Evolutionary conservation across 2,113 vertebrate species (phyloP).

Genomic region (Pollachius pollachius): DNA sequence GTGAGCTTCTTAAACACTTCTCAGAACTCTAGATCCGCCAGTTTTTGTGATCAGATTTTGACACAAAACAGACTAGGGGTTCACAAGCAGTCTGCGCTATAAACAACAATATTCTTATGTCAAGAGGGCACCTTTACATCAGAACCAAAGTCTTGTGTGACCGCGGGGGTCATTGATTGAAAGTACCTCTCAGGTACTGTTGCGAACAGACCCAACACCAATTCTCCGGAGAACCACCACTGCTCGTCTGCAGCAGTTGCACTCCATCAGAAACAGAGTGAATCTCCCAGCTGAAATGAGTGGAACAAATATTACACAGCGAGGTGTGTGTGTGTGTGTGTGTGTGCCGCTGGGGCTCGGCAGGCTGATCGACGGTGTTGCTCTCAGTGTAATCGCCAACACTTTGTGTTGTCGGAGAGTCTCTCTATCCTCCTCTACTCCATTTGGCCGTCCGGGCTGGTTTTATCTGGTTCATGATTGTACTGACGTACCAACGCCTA

Average conservation of each 20-base stretch:
- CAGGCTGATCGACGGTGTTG: background rate
- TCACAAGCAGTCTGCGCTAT: constrained; percentile 7
- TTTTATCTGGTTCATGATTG: constrained; percentile 55
- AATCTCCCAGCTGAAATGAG: constrained; percentile 29
- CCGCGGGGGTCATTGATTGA: constrained; percentile 39
- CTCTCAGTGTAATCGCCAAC: constrained; percentile 23
- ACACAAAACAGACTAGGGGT: constrained; percentile 12
- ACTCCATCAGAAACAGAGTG: constrained; percentile 47
- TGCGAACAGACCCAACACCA: constrained; percentile 46
- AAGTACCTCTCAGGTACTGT: constrained; percentile 36
- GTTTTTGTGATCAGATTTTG: constrained; percentile 15
- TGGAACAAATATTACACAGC: constrained; percentile 9
- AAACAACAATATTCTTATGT: background rate
- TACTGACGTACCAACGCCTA: constrained; percentile 37
- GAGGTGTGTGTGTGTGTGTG: constrained; percentile 2
- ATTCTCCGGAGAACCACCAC: constrained; percentile 49
- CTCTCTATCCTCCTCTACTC: constrained; percentile 22
- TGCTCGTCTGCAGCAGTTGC: constrained; percentile 26
- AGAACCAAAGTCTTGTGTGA: constrained; percentile 42
- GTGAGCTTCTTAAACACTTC: too few relatives aligned
- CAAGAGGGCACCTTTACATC: constrained; percentile 25
- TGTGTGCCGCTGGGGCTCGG: constrained; percentile 14
- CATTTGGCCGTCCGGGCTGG: constrained; percentile 36
- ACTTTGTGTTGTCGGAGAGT: constrained; percentile 13
- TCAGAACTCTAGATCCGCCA: background rate